Evolutionary conservation across 2,888 invertebrate genomes (phyloP).

Genomic region (Pristionchus exspectatus): DNA sequence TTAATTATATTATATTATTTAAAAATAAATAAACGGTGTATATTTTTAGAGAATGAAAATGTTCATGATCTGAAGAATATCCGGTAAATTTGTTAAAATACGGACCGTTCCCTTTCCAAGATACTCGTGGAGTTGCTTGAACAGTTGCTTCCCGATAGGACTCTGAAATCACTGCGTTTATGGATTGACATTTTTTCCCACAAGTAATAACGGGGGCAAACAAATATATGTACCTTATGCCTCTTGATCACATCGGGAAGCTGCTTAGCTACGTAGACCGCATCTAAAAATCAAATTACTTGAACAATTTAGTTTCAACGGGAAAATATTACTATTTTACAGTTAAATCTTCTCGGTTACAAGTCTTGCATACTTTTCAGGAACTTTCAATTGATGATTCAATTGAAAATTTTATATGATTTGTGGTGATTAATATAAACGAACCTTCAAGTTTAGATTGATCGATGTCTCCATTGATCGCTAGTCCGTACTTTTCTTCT

Average conservation of each 20-base stretch:
- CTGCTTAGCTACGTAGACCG: background rate
- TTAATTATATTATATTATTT: background rate
- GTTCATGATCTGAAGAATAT: too few species aligned
- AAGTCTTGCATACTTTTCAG: background rate
- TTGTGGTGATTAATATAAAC: too few species aligned
- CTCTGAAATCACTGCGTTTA: background rate
- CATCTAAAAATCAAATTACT: background rate
- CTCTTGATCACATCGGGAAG: background rate
- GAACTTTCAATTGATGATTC: too few species aligned
- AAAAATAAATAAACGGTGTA: too few species aligned
- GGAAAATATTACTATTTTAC: too few species aligned
- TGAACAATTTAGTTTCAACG: too few species aligned
- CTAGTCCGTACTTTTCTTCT: background rate
- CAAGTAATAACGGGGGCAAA: too few species aligned
- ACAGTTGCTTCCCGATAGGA: background rate
- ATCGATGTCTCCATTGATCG: background rate
- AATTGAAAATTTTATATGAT: too few species aligned
- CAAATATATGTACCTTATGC: too few species aligned
- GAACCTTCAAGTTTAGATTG: background rate
- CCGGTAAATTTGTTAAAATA: too few species aligned
- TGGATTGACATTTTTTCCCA: background rate
- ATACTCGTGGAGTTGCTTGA: constrained; percentile 2
- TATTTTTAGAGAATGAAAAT: too few species aligned
- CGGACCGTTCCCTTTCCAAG: background rate
- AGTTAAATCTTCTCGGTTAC: too few species aligned